Evolutionary conservation across 2,888 invertebrate genomes (phyloP).

Genomic region (Morpho helenor): DNA sequence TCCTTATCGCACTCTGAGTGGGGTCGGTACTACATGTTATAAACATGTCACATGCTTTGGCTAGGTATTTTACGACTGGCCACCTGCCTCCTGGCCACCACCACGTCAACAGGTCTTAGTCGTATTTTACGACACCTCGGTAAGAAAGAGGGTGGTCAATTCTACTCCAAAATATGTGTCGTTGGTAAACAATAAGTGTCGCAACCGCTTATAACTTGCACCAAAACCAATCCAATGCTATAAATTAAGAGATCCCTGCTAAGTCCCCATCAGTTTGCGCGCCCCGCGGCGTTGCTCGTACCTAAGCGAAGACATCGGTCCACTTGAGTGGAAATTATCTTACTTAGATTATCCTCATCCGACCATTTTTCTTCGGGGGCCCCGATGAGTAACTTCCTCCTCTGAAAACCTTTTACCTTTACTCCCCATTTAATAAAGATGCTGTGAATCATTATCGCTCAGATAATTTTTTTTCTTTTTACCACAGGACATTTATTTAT

Average conservation of each 20-base stretch:
- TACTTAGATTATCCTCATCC: constrained; percentile 56
- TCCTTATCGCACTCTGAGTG: no score
- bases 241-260: constrained; percentile 78
- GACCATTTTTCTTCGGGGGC: constrained; percentile 47
- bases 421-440: constrained; percentile 12
- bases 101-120: no score
- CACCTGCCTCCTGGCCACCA: no score
- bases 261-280: constrained; percentile 71
- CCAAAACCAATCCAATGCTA: constrained; percentile 51
- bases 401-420: constrained; percentile 15
- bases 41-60: no score
- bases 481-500: no score
- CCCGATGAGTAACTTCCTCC: constrained; percentile 28
- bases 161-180: no score
- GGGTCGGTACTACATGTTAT: no score
- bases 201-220: constrained; percentile 22
- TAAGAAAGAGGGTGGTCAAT: no score
- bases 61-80: no score
- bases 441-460: no score
- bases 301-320: constrained; percentile 60
- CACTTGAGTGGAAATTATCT: constrained; percentile 69
- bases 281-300: constrained; percentile 64
- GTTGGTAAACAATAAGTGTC: not conserved
- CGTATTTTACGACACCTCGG: no score
- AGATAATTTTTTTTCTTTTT: no score